Evolutionary conservation across 2,888 invertebrate genomes (phyloP), one percentile per base, ranked within the genome.

Genomic region (Brassicogethes aeneus): DNA sequence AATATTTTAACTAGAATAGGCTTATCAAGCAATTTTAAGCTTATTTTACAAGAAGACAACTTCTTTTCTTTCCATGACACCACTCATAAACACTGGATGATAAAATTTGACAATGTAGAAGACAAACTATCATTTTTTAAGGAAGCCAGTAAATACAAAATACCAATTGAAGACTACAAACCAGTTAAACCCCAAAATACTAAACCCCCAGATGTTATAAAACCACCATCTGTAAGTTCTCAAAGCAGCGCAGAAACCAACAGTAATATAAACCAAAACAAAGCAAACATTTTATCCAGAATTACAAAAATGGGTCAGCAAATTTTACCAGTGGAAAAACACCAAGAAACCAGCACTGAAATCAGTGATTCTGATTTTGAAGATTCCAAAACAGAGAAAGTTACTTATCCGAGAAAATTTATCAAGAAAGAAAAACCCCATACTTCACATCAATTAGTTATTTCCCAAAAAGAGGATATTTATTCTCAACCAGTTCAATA

Each of bases 241-340:
- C 44, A 43, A 15, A 41, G 45, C 14, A 53, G 56, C 3, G n/a
- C n/a, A n/a, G n/a, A n/a, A n/a, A n/a, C n/a, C n/a, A n/a, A n/a
- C n/a, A n/a, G n/a, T n/a, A n/a, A n/a, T n/a, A n/a, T n/a, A n/a
- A n/a, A n/a, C n/a, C 45, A 49, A 42, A 54, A 56, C 17, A 72
- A 70, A 56, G 69, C 71, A 8, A 65, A 69, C 41, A 70, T 76
- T 44, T 60, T 77, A 38, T 68, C 72, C 5, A 64, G 77, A 48
- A 75, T 78, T 68, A 74, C 76, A 1, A 74, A 73, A 67, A 71
- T 77, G 70, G 77, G 77, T 0, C 71, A 73, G 49, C 66, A 70
- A 16, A 70, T 73, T 46, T 49, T 67, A 29, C 65, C 72, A 2
- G 68, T 61, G 33, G 8, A 44, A 14, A n/a, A n/a, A n/a, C 16